Evolutionary conservation across 2,113 vertebrate species (phyloP).

Genomic region (Gobiocypris rarus): DNA sequence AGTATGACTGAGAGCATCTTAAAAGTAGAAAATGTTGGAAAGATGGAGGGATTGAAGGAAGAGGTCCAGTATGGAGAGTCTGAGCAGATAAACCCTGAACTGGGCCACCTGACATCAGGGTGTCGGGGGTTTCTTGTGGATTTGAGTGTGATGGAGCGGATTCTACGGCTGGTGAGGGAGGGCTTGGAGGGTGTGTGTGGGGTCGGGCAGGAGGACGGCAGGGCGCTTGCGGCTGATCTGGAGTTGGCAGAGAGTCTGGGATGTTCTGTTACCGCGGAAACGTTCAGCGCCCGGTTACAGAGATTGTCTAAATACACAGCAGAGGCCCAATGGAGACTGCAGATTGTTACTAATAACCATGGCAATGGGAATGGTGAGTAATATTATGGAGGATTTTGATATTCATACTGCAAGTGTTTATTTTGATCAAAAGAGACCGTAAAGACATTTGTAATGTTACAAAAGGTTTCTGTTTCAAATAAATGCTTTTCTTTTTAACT

Average conservation of each 20-base stretch:
- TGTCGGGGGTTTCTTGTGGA: slow-evolving; percentile 87
- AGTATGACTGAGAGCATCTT: background rate
- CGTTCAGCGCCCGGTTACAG: slow-evolving; percentile 79
- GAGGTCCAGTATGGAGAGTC: background rate
- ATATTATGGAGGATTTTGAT: background rate
- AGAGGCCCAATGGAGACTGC: slow-evolving; percentile 94
- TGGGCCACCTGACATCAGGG: slow-evolving; percentile 80
- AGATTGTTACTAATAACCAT: slow-evolving; percentile 88
- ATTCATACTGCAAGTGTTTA: background rate
- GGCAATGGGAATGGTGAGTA: slow-evolving; percentile 73
- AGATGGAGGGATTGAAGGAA: background rate
- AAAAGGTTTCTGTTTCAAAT: background rate
- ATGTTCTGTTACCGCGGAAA: slow-evolving; percentile 78
- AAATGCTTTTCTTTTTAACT: background rate
- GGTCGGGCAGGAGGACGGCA: slow-evolving; percentile 74
- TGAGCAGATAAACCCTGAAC: slow-evolving; percentile 69
- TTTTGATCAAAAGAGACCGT: background rate
- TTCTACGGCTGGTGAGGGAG: slow-evolving; percentile 86
- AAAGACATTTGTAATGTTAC: background rate
- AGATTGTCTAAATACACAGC: slow-evolving; percentile 89
- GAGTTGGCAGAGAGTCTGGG: slow-evolving; percentile 77
- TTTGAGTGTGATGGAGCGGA: slow-evolving; percentile 78
- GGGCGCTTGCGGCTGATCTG: slow-evolving; percentile 65
- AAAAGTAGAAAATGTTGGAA: slow-evolving; percentile 49
- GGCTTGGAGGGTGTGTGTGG: slow-evolving; percentile 85